Percentiles rank a stretch among this genome's conserved stretches.
phyloP scores from a whole-genome alignment of 2,797 vertebrate genomes.

The Sphenopsis melanotis region DNA sequence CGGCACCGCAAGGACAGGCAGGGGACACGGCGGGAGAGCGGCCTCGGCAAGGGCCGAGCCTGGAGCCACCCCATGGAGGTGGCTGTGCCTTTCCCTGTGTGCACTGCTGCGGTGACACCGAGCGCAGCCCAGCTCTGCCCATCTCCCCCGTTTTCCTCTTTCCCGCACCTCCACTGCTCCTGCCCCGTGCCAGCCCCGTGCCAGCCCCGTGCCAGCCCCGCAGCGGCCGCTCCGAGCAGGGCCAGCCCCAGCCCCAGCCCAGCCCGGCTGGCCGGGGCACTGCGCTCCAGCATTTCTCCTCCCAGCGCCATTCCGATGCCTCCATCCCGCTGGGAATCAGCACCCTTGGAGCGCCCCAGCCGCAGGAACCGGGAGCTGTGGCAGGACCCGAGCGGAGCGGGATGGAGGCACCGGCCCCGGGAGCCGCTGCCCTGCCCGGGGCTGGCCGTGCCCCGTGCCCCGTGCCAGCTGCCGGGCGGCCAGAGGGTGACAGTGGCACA shows the following conservation, averaged over 20 bases:
- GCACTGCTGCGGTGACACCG: background rate
- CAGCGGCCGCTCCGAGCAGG: background rate
- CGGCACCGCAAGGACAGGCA: background rate
- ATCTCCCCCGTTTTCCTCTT: fast-evolving
- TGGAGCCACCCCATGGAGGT: fast-evolving
- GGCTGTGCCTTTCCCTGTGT: background rate
- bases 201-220: background rate
- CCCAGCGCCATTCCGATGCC: fast-evolving
- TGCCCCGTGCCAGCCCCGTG: background rate
- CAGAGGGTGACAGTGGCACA: background rate
- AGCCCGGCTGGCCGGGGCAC: background rate
- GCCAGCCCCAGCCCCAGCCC: background rate
- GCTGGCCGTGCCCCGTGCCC: fast-evolving
- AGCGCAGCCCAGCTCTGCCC: background rate
- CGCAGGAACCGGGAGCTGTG: background rate
- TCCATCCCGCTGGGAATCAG: background rate
- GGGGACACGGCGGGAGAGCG: background rate
- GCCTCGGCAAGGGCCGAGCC: background rate
- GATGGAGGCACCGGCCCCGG: background rate
- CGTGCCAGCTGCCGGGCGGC: fast-evolving
- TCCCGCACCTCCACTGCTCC: fast-evolving
- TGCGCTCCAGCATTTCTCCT: background rate
- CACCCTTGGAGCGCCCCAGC: fast-evolving
- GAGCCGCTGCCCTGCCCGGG: background rate
- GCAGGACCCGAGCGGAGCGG: background rate